Conservation (phyloP, 2,888 invertebrate species). For the Neoascia interrupta region DNA sequence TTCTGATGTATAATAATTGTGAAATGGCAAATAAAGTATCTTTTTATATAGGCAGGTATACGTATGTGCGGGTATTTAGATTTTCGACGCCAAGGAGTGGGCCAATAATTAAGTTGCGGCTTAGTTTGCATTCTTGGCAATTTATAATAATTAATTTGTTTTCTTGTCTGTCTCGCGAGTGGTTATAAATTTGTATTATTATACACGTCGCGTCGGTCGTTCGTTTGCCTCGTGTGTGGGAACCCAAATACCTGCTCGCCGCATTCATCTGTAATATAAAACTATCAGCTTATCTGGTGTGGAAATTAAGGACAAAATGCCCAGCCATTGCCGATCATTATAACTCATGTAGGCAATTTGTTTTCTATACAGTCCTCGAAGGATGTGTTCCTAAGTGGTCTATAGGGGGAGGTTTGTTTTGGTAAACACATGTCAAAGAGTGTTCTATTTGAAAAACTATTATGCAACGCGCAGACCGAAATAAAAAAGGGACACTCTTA, state of each 20-base stretch:
- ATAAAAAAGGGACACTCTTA: conserved; percentile 8
- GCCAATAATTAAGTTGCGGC: conserved; percentile 42
- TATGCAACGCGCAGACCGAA: conserved; percentile 21
- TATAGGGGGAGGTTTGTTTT: conserved; percentile 64
- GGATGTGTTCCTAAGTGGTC: conserved; percentile 39
- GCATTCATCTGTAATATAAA: conserved; percentile 27
- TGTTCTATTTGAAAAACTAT: conserved; percentile 27
- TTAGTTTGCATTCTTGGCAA: conserved; percentile 61
- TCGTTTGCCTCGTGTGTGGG: no score
- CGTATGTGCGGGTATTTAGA: conserved; percentile 11
- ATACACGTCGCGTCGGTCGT: conserved; percentile 25
- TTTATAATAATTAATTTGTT: conserved; percentile 66
- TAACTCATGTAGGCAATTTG: conserved; percentile 46
- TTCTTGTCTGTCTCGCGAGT: conserved; percentile 31
- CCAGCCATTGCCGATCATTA: conserved; percentile 33
- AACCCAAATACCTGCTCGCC: conserved; percentile 39
- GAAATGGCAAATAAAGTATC: conserved; percentile 58
- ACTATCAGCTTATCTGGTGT: conserved; percentile 34
- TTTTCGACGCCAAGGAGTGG: conserved; percentile 35
- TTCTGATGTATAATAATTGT: conserved; percentile 18
- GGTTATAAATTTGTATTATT: conserved; percentile 28
- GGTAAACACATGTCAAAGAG: conserved; percentile 65
- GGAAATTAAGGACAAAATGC: background rate
- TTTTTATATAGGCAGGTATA: conserved; percentile 20
- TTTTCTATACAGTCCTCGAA: conserved; percentile 6